Base-by-base conservation (phyloP, 1,140 invertebrate species). In the Onthophagus taurus region DNA sequence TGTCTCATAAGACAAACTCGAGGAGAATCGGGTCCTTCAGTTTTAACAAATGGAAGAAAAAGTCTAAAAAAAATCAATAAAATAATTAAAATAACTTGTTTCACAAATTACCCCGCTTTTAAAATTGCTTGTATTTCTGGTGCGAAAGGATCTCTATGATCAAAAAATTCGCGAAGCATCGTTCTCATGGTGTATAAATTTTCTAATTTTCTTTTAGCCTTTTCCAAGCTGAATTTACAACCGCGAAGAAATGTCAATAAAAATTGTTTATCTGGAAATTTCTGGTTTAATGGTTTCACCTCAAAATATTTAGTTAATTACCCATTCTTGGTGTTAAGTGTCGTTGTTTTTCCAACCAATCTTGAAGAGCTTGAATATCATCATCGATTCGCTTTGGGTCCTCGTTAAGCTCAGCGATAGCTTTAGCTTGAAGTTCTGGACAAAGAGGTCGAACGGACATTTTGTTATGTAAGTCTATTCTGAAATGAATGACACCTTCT, bases 221-320 rank as follows among this genome's bases (percentile, higher is more conserved):
- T 64, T 59, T 78, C 74, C 47, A 80, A 54, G 49, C 76, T 80
- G 53, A 75, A 78, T 52, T 81, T 78, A 50, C 74, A 75, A 11
- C 77, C 72, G 0, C 79, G 66, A 18, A 83, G 60, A 54, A 80
- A 78, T 19, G 67, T 68, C 14, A 77, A 55, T 5, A 81, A 42
- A 59, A 74, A 75, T 47, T 76, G 72, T 44, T 79, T 74, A 47
- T 75, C 76, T 67, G 45, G 13, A 53, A 49, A 36, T 18, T n/a
- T n/a, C n/a, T n/a, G n/a, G n/a, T n/a, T n/a, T n/a, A n/a, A n/a
- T n/a, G n/a, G n/a, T n/a, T n/a, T n/a, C n/a, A n/a, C n/a, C n/a
- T n/a, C n/a, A n/a, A n/a, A n/a, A n/a, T n/a, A n/a, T n/a, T n/a
- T n/a, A n/a, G n/a, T n/a, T n/a, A n/a, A n/a, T n/a, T n/a, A n/a